Conservation (phyloP, 2,888 invertebrate genomes). For the Seira musarum region DNA sequence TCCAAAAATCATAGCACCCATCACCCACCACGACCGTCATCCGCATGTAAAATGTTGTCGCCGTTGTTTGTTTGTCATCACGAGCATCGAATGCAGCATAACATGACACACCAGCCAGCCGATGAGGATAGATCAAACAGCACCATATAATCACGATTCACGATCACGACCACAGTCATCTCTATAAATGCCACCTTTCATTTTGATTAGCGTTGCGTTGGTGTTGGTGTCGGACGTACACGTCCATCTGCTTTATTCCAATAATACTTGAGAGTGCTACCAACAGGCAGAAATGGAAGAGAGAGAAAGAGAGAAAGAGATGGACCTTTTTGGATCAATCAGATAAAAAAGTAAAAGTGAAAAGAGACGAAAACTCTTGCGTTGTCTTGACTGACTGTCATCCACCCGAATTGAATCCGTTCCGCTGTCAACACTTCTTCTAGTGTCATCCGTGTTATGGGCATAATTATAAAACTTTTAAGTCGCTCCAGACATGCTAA, state of each 20-base stretch:
- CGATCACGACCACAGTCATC: constrained; percentile 22
- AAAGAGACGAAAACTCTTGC: background rate
- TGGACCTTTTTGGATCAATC: constrained; percentile 2
- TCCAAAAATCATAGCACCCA: constrained; percentile 2
- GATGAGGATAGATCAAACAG: constrained; percentile 16
- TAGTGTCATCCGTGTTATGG: background rate
- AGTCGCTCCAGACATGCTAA: background rate
- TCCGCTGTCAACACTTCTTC: background rate
- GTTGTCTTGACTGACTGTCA: constrained; percentile 2
- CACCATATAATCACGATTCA: background rate
- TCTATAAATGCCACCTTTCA: constrained; percentile 23
- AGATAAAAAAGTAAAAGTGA: background rate
- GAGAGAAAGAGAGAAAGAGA: too few species aligned
- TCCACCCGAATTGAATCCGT: background rate
- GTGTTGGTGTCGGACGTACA: background rate
- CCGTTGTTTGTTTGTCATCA: too few species aligned
- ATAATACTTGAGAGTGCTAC: too few species aligned
- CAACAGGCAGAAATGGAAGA: background rate
- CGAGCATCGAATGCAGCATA: too few species aligned
- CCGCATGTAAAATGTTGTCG: background rate
- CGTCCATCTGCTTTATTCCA: background rate
- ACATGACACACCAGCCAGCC: too few species aligned
- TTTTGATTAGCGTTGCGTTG: constrained; percentile 31
- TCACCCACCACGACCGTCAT: background rate
- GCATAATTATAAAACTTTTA: background rate